phyloP scores from a whole-genome alignment of 1,140 invertebrate genomes.

The Drosophila nigrodunni region DNA sequence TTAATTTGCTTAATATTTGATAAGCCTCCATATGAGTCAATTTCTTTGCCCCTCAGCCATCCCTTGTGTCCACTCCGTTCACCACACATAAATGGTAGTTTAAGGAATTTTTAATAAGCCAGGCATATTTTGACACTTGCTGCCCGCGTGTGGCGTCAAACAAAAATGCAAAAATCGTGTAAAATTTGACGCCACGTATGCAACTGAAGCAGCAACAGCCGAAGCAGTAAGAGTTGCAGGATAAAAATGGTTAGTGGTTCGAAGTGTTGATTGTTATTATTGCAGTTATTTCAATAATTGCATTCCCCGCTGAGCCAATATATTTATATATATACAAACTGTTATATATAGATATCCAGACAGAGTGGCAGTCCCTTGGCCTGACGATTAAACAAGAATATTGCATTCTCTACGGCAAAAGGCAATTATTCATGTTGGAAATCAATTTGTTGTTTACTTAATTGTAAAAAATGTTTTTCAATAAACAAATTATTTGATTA shows the following conservation, averaged over 20 bases:
- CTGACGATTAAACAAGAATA: constrained; percentile 51
- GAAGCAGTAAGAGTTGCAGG: neutral
- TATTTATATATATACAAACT: constrained; percentile 12
- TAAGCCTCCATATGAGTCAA: neutral
- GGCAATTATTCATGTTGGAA: constrained; percentile 79
- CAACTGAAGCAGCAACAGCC: constrained; percentile 25
- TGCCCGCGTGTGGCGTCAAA: constrained; percentile 37
- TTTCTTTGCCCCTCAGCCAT: neutral
- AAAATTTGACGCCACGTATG: constrained; percentile 68
- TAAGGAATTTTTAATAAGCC: constrained; percentile 70
- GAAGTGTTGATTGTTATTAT: constrained; percentile 54
- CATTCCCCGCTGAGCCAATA: constrained; percentile 56
- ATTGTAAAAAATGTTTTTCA: constrained; percentile 83
- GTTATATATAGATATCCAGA: constrained; percentile 8
- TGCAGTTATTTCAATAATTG: constrained; percentile 83
- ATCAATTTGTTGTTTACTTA: constrained; percentile 84
- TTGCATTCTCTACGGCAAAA: constrained; percentile 24
- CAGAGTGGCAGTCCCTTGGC: constrained; percentile 1
- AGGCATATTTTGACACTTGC: constrained; percentile 77
- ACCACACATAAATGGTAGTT: neutral
- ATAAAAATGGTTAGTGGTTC: neutral
- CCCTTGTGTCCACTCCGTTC: neutral
- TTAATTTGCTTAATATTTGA: constrained; percentile 34
- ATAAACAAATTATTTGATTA: constrained; percentile 84
- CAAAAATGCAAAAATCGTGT: constrained; percentile 76